Evolutionary conservation across 2,113 vertebrate genomes (phyloP).

Genomic region (Bujurquina vittata): DNA sequence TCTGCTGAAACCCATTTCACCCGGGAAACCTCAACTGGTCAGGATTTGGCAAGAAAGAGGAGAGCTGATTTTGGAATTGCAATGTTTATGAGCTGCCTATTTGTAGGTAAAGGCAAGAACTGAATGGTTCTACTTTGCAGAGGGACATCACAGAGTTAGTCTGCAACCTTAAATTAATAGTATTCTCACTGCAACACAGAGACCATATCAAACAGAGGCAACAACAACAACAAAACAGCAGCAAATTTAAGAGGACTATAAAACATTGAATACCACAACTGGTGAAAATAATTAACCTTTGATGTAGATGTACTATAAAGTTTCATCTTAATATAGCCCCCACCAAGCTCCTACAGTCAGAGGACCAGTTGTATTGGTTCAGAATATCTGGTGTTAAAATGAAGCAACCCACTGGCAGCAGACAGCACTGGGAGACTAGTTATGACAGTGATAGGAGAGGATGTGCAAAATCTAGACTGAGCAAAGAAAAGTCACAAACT

Average conservation of each 20-base stretch:
- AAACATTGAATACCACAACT: neutral
- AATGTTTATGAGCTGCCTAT: neutral
- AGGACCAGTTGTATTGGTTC: neutral
- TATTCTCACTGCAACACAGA: neutral
- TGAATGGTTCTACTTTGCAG: accelerated
- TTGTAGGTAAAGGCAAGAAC: neutral
- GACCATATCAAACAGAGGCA: neutral
- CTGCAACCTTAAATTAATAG: neutral
- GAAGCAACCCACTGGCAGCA: neutral
- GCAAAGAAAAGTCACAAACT: neutral
- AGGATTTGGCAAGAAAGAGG: neutral
- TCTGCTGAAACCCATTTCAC: constrained; percentile 36
- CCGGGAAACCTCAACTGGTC: neutral
- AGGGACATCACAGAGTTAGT: neutral
- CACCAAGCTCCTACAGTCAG: neutral
- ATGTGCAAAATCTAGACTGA: neutral
- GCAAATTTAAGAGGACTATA: neutral
- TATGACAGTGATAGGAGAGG: neutral
- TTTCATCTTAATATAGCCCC: neutral
- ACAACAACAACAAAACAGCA: neutral
- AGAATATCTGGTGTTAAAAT: neutral
- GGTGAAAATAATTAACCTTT: neutral
- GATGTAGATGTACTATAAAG: neutral
- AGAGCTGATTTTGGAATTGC: neutral
- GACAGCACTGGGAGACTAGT: neutral